phyloP scores from a whole-genome alignment of 2,797 vertebrate genomes.

The Tokudaia tokunoshimensis region DNA sequence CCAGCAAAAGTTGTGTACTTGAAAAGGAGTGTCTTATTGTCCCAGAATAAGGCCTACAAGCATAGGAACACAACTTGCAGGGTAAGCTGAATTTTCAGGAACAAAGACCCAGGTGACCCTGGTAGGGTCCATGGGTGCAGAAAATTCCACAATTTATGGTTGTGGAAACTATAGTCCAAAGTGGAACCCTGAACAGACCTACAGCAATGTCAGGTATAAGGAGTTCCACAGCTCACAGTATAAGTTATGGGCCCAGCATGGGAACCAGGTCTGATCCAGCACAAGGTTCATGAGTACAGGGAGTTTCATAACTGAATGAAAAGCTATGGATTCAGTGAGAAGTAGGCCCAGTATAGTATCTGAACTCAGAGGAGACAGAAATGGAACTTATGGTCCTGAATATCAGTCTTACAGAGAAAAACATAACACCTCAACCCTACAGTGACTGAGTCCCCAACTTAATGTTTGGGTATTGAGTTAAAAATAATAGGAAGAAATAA shows the following conservation, averaged over 20 bases:
- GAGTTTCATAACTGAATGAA: background rate
- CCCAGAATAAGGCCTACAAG: background rate
- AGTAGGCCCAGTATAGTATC: background rate
- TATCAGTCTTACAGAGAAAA: background rate
- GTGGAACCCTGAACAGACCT: background rate
- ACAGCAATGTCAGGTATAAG: background rate
- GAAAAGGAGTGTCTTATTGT: background rate
- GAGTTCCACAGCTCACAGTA: background rate
- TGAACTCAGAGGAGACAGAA: background rate
- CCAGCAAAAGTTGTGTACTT: background rate
- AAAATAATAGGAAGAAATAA: background rate
- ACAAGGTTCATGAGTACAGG: background rate
- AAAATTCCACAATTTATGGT: background rate
- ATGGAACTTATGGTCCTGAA: background rate
- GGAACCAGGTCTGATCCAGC: background rate
- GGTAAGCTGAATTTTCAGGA: background rate
- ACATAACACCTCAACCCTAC: background rate
- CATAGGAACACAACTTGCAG: background rate
- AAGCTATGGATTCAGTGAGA: background rate
- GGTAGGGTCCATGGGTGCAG: background rate
- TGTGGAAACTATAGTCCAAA: background rate
- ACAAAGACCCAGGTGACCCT: background rate
- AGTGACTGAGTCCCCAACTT: background rate
- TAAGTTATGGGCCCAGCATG: background rate
- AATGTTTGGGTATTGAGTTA: background rate